Evolutionary conservation across 2,888 invertebrate species (phyloP), one percentile per base, ranked within the genome.

Genomic region (Melanostoma mellinum): DNA sequence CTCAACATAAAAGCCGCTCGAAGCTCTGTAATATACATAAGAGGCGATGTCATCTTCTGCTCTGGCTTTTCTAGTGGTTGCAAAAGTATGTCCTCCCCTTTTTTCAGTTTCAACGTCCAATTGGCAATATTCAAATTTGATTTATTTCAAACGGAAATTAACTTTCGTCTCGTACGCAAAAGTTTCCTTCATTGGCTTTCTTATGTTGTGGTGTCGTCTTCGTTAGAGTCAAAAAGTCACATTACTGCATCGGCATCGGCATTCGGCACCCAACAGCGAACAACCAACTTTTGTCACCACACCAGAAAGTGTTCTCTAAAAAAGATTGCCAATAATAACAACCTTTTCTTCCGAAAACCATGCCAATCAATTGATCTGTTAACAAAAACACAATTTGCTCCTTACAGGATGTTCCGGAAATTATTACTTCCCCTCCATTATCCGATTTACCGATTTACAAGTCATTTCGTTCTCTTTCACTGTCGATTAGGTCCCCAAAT

Each of bases 381-480:
- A 84, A 84, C 84, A 84, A 84, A 84, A 84, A 84, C 84, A 84
- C 74, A 79, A 84, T 84, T 84, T 79, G 84, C 79, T 84, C 53
- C 79, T 84, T 75, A 61, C 84, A 84, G 84, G 84, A 84, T 84
- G 84, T 79, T 60, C 84, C 84, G 84, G 84, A 84, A 84, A 84
- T 84, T 79, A 84, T 84, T 84, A 84, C 84, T 84, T 84, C 84
- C 84, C 79, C 79, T 79, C 84, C 79, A 84, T 84, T 84, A 84
- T 84, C 84, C 79, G 84, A 84, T 79, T 84, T 84, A 71, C 84
- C 74, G 84, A 84, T 84, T 84, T 84, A 78, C 84, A 84, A 84
- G 84, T 79, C 84, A 84, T 84, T 84, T 84, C 79, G 74, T 69
- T 71, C 71, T 67, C 79, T 69, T 84, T 79, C 74, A 78, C 79